Percentiles rank a stretch among this genome's conserved stretches.
Conservation (phyloP, 2,113 vertebrate species). For the Nesoenas mayeri region DNA sequence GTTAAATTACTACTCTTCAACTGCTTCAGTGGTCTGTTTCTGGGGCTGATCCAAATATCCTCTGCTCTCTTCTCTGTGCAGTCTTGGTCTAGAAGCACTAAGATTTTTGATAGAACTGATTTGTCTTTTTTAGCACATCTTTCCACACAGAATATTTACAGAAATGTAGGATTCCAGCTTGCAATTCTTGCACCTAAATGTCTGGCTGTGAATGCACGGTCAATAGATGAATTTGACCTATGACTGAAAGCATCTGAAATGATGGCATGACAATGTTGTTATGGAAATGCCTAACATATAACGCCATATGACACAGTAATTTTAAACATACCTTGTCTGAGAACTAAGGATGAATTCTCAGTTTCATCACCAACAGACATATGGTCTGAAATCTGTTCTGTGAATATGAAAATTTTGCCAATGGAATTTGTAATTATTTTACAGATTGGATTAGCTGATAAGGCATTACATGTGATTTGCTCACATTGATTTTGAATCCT, state of each 20-base stretch:
- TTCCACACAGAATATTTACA: neutral
- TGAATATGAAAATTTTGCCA: constrained; percentile 49
- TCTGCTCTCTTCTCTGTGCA: neutral
- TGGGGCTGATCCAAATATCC: neutral
- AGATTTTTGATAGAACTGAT: neutral
- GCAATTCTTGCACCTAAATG: neutral
- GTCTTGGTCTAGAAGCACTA: neutral
- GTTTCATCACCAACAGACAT: constrained; percentile 64
- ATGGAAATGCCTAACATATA: neutral
- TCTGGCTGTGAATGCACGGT: neutral
- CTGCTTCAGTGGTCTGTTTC: neutral
- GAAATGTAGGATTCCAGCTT: neutral
- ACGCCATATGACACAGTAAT: constrained; percentile 32
- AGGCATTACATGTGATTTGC: neutral
- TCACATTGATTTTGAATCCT: neutral
- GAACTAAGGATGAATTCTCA: constrained; percentile 22
- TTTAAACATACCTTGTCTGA: constrained; percentile 47
- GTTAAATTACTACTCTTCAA: neutral
- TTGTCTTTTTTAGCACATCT: neutral
- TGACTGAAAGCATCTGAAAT: constrained; percentile 5
- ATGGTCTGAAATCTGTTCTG: constrained; percentile 67
- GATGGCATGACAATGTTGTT: neutral
- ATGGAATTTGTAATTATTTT: constrained; percentile 48
- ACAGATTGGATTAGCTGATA: constrained; percentile 21
- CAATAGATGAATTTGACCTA: neutral